These are phyloP conservation scores for Lepus americanus DNA, from an alignment of 2,113 vertebrate genomes.

Conservation along the genomic window DNA sequence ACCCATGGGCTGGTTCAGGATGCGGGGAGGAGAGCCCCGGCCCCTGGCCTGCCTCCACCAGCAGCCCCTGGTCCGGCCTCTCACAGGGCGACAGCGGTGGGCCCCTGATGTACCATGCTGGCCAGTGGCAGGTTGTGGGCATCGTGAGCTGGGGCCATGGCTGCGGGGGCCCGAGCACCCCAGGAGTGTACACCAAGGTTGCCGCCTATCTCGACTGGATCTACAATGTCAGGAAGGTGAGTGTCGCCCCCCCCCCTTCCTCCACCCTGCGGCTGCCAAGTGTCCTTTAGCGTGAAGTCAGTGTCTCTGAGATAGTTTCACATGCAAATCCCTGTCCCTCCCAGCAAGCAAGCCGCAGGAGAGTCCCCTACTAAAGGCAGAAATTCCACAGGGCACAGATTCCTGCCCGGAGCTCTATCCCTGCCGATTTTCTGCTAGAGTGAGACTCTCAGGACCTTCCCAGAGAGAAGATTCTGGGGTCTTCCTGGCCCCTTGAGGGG, in stretches of 20 bases:
- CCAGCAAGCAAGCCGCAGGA: neutral
- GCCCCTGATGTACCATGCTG: conserved; percentile 88
- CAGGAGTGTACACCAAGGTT: conserved; percentile 93
- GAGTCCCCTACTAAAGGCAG: neutral
- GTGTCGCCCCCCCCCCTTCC: neutral
- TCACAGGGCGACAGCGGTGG: conserved; percentile 95
- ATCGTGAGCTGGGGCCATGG: conserved; percentile 96
- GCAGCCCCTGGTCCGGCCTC: neutral
- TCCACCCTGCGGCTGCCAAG: neutral
- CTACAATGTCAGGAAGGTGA: conserved; percentile 89
- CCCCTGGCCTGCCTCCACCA: neutral
- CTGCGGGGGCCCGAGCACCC: conserved; percentile 88
- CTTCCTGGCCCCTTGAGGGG: neutral
- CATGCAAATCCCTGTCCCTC: neutral
- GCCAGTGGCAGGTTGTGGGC: conserved; percentile 90
- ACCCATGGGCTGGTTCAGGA: accelerated
- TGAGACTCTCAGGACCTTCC: neutral
- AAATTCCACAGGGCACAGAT: neutral
- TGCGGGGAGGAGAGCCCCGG: neutral
- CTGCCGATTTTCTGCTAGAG: neutral
- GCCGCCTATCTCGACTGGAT: conserved; percentile 92
- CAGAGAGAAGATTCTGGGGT: neutral
- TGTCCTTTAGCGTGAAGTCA: neutral
- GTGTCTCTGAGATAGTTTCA: neutral
- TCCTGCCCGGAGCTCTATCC: neutral